Conservation (phyloP, 1,140 invertebrate species). For the Wiebesia pumilae region DNA sequence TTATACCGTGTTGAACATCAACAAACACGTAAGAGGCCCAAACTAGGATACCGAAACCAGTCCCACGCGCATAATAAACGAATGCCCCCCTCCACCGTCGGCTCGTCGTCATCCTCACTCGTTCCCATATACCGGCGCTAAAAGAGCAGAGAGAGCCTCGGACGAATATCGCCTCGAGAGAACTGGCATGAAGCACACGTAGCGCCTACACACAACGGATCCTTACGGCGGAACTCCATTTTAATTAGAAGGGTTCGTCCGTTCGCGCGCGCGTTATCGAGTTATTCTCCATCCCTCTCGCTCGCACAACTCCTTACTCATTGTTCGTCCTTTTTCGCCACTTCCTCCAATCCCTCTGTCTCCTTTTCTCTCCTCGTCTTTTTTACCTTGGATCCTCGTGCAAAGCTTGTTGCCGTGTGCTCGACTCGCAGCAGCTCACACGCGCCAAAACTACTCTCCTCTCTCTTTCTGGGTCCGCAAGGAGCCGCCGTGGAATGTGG, state of each 20-base stretch:
- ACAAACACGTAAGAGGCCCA: slow-evolving; percentile 42
- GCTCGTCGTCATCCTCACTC: background rate
- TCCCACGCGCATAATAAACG: slow-evolving; percentile 47
- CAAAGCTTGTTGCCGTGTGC: slow-evolving; percentile 38
- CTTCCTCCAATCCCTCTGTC: slow-evolving; percentile 31
- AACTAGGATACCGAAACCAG: slow-evolving; percentile 43
- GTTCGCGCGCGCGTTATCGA: slow-evolving; percentile 59
- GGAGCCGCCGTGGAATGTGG: slow-evolving; percentile 67
- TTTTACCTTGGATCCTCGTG: slow-evolving; percentile 27
- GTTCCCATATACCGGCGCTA: slow-evolving; percentile 47
- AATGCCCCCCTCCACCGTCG: background rate
- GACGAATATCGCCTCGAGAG: slow-evolving; percentile 15
- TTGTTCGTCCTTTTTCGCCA: slow-evolving; percentile 42
- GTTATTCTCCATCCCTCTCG: slow-evolving; percentile 56
- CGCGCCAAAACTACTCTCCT: slow-evolving; percentile 37
- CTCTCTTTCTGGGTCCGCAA: slow-evolving; percentile 27
- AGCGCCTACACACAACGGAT: slow-evolving; percentile 55
- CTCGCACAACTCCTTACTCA: slow-evolving; percentile 6
- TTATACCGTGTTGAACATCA: slow-evolving; percentile 51
- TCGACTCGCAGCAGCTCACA: slow-evolving; percentile 41
- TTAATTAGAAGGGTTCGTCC: slow-evolving; percentile 65
- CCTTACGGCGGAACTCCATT: slow-evolving; percentile 63
- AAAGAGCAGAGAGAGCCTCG: slow-evolving; percentile 51
- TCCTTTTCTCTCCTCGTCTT: background rate
- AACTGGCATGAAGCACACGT: slow-evolving; percentile 10